Evolutionary conservation across 2,888 invertebrate species (phyloP).

Genomic region (Phaedon cochleariae): DNA sequence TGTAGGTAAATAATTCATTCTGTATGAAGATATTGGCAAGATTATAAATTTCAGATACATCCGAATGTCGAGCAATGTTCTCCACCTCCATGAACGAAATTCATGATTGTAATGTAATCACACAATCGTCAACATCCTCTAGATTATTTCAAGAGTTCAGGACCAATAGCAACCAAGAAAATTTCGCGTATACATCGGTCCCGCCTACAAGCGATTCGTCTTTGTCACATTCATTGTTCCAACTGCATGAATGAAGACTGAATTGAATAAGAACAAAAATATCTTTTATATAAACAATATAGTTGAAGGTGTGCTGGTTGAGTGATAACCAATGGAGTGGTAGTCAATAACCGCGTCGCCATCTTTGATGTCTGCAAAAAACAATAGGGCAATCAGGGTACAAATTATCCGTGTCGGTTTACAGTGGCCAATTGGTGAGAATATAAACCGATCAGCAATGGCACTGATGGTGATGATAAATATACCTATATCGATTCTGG

Average conservation of each 20-base stretch:
- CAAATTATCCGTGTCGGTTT: slow-evolving; percentile 54
- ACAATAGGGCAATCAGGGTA: slow-evolving; percentile 50
- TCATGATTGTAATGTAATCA: neutral
- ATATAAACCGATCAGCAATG: slow-evolving; percentile 49
- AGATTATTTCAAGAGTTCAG: neutral
- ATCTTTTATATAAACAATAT: slow-evolving; percentile 30
- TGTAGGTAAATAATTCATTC: too few species aligned
- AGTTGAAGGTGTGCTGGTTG: slow-evolving; percentile 47
- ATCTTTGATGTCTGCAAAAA: slow-evolving; percentile 53
- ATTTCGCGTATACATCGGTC: slow-evolving; percentile 25
- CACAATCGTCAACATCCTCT: neutral
- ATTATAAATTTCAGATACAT: too few species aligned
- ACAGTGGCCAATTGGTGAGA: slow-evolving; percentile 53
- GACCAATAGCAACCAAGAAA: slow-evolving; percentile 5
- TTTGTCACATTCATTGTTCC: slow-evolving; percentile 27
- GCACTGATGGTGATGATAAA: slow-evolving; percentile 18
- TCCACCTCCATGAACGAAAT: neutral
- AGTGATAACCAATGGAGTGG: slow-evolving; percentile 52
- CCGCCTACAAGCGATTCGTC: slow-evolving; percentile 28
- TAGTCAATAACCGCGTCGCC: slow-evolving; percentile 50
- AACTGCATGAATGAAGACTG: slow-evolving; percentile 24
- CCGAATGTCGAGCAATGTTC: too few species aligned
- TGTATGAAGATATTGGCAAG: too few species aligned
- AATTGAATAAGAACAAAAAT: slow-evolving; percentile 34
- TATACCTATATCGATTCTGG: too few species aligned